Percentiles rank a stretch among this genome's conserved stretches.
phyloP scores from a whole-genome alignment of 2,888 invertebrate species.

The Oscheius sp. region DNA sequence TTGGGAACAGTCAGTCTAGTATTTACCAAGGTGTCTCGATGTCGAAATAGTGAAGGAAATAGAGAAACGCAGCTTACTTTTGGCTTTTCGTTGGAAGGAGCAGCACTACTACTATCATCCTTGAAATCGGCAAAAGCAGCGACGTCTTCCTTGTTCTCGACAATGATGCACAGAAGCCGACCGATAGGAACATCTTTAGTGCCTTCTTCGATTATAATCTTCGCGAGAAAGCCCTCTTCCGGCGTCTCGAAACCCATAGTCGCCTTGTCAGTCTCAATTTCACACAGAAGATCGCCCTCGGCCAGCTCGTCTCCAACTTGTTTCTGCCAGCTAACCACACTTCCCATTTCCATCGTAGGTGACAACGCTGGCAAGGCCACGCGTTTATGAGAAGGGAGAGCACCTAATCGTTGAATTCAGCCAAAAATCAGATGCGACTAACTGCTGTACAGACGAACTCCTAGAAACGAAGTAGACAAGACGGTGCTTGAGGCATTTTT shows the following conservation, averaged over 20 bases:
- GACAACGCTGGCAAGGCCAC: slow-evolving; percentile 87
- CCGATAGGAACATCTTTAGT: slow-evolving; percentile 93
- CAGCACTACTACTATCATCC: slow-evolving; percentile 36
- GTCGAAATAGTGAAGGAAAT: too few species aligned
- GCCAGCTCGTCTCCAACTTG: slow-evolving; percentile 83
- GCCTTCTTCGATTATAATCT: slow-evolving; percentile 89
- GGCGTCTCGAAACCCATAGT: slow-evolving; percentile 99
- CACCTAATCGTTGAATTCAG: slow-evolving; percentile 34
- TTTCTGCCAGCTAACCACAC: slow-evolving; percentile 92
- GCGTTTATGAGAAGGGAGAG: slow-evolving; percentile 64
- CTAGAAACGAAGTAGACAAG: slow-evolving; percentile 33
- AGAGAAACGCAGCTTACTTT: too few species aligned
- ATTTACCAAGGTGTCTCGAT: too few species aligned
- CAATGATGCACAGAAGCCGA: slow-evolving; percentile 92
- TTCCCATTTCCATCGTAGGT: slow-evolving; percentile 96
- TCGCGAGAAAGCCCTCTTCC: slow-evolving; percentile 96
- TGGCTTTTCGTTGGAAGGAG: too few species aligned
- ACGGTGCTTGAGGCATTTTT: neutral
- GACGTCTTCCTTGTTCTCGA: slow-evolving; percentile 84
- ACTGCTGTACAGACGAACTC: slow-evolving; percentile 56
- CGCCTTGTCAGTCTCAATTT: slow-evolving; percentile 99
- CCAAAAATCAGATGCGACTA: neutral
- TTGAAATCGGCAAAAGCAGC: slow-evolving; percentile 89
- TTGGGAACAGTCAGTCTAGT: too few species aligned
- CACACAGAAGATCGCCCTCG: slow-evolving; percentile 96